Evolutionary conservation across 2,888 invertebrate genomes (phyloP), one percentile per base, ranked within the genome.

Genomic region (Diplolepis rosae): DNA sequence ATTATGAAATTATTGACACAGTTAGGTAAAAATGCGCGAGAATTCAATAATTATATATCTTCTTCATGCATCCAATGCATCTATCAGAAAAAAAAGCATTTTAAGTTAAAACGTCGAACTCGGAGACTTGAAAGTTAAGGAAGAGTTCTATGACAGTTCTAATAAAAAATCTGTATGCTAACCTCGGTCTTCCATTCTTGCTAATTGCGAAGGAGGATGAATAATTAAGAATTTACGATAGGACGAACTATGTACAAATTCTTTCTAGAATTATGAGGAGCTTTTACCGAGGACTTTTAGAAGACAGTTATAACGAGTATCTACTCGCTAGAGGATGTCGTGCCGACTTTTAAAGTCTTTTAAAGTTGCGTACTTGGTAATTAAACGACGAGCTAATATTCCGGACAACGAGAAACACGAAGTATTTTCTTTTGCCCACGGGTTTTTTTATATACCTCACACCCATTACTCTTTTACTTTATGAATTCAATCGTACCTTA

Each of bases 291-390:
- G 52, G n/a, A 28, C 52, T 52, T 52, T 52, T 18, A 30, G 15
- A 30, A 52, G 52, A 30, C 52, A 52, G 30, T 52, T 39, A 65
- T 65, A 65, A 65, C 22, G 65, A 65, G 22, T 65, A 39, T 65
- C 61, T 65, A 22, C 39, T 32, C 7, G 42, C 39, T 42, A 13
- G 35, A 15, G 65, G 39, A 42, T 69, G 50, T 48, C 61, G 28
- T 32, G 65, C 61, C 61, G 32, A 52, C 52, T 52, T 52, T 69
- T 65, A 61, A 22, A 45, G 61, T 50, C 69, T 69, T 65, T 65
- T 15, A 51, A 69, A 65, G 32, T 68, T 61, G 45, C 35, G 61
- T 32, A 56, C 68, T 68, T 61, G 61, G 68, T 48, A 69, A 65
- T 69, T 69, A 68, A 68, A 68, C 42, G 52, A 52, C 15, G 15